These are phyloP conservation scores for Crossocerus cetratus DNA, from an alignment of 2,888 invertebrate genomes.

Conservation along the genomic window DNA sequence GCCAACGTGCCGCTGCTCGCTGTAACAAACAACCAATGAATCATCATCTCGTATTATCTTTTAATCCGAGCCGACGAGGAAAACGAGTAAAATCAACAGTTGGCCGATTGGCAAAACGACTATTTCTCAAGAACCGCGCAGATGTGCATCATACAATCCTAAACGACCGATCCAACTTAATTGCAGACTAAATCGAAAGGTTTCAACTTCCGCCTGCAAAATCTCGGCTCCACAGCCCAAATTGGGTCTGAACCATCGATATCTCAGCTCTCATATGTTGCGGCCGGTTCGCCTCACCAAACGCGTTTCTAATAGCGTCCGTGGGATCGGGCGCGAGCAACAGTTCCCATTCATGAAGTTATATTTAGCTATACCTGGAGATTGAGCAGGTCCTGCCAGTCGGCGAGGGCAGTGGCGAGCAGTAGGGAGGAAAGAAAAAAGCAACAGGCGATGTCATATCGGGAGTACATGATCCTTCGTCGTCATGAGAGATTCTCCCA, in stretches of 20 bases:
- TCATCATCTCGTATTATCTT: neutral
- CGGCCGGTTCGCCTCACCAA: neutral
- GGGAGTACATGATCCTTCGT: slow-evolving; percentile 54
- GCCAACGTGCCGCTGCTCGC: slow-evolving; percentile 40
- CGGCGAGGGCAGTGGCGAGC: slow-evolving; percentile 25
- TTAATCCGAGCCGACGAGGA: neutral
- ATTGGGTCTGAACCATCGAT: neutral
- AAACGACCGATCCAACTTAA: neutral
- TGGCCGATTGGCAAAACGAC: no score
- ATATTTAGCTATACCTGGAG: slow-evolving; percentile 50
- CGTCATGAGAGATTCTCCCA: no score
- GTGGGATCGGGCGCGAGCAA: no score
- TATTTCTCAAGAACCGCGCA: neutral
- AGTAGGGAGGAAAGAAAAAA: slow-evolving; percentile 51
- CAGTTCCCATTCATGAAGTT: no score
- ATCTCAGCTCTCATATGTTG: neutral
- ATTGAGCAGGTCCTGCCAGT: slow-evolving; percentile 41
- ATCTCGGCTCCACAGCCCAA: neutral
- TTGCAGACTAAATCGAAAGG: neutral
- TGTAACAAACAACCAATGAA: slow-evolving; percentile 14
- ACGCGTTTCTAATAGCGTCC: neutral
- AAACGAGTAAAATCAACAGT: neutral
- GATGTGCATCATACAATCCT: neutral
- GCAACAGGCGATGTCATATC: slow-evolving; percentile 47
- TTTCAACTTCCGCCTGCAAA: neutral